Evolutionary conservation across 2,113 vertebrate genomes (phyloP).

Genomic region (Marmota flaviventris): DNA sequence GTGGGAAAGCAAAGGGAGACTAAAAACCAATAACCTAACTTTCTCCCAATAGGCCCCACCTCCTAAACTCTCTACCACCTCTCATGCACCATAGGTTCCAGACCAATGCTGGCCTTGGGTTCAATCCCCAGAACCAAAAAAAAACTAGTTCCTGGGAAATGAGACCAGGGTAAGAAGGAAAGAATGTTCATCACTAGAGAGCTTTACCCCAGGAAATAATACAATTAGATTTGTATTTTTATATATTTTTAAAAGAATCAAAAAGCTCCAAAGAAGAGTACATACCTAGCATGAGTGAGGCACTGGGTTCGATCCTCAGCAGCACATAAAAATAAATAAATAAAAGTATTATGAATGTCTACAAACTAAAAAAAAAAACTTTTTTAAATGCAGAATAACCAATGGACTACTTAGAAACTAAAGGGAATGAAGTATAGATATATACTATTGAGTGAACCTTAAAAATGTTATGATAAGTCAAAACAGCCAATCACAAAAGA

Average conservation of each 20-base stretch:
- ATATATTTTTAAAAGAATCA: slow-evolving; percentile 29
- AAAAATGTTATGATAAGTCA: background rate
- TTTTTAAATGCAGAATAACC: too few relatives aligned
- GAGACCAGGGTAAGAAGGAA: background rate
- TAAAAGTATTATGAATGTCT: too few relatives aligned
- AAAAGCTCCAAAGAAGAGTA: slow-evolving; percentile 13
- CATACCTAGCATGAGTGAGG: too few relatives aligned
- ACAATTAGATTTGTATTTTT: background rate
- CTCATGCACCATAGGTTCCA: background rate
- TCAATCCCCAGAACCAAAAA: too few relatives aligned
- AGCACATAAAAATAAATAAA: too few relatives aligned
- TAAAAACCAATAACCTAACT: background rate
- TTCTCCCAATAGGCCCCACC: background rate
- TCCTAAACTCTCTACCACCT: background rate
- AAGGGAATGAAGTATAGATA: background rate
- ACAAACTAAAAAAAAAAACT: too few relatives aligned
- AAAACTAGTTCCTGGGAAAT: background rate
- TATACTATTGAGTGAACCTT: background rate
- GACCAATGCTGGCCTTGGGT: background rate
- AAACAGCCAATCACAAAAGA: background rate
- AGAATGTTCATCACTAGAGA: background rate
- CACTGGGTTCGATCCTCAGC: too few relatives aligned
- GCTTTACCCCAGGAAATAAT: background rate
- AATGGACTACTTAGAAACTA: background rate
- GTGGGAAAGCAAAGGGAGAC: background rate